Conservation (phyloP, 2,113 vertebrate species). For the Arothron firmamentum region DNA sequence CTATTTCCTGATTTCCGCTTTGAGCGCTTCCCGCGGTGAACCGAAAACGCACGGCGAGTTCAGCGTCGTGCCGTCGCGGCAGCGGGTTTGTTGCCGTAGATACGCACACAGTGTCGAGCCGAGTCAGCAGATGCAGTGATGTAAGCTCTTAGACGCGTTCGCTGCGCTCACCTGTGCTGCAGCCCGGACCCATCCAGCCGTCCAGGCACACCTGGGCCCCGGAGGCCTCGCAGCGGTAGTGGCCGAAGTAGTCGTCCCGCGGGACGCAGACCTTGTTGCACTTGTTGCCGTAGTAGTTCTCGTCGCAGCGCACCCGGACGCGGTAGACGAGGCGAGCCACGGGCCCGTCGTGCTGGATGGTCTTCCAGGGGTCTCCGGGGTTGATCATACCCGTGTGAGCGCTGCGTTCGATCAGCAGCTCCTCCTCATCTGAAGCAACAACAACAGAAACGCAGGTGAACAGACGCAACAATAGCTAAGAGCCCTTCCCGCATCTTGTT, state of each 20-base stretch:
- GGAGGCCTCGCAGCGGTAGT: conserved; percentile 87
- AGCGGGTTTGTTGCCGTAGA: no score
- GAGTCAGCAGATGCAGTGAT: no score
- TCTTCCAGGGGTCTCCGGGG: conserved; percentile 89
- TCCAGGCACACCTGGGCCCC: conserved; percentile 92
- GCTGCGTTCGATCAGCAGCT: conserved; percentile 85
- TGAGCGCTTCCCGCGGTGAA: neutral
- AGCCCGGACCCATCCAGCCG: conserved; percentile 93
- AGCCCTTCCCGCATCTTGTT: no score
- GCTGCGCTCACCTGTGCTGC: conserved; percentile 77
- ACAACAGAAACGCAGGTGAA: neutral
- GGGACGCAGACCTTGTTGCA: conserved; percentile 95
- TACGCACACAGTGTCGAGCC: no score
- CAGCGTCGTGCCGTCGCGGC: no score
- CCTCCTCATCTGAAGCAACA: conserved; percentile 66
- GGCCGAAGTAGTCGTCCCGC: conserved; percentile 90
- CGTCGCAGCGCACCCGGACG: conserved; percentile 86
- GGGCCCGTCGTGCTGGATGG: conserved; percentile 79
- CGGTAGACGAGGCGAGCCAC: conserved; percentile 84
- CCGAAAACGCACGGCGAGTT: no score
- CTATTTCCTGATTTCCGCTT: no score
- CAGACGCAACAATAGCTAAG: conserved; percentile 7
- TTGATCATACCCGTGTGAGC: conserved; percentile 87
- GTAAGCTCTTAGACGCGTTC: no score
- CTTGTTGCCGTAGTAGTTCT: conserved; percentile 89